Percentiles rank a stretch among this genome's conserved stretches.
phyloP scores from a whole-genome alignment of 2,113 vertebrate genomes.

The Addax nasomaculatus region DNA sequence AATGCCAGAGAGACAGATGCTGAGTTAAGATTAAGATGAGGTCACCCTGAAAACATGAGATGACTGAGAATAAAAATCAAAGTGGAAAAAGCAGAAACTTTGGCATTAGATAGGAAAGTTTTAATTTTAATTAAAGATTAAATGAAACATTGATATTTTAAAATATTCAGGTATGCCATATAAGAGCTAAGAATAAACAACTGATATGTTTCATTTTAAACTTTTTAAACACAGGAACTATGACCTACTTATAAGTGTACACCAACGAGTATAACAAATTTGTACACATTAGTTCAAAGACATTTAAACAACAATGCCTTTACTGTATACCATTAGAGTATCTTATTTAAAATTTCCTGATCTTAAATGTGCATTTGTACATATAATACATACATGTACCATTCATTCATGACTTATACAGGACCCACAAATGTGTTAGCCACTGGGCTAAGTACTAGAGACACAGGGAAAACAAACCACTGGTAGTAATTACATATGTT shows the following conservation, averaged over 20 bases:
- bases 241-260: not conserved
- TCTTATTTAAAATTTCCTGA: not conserved
- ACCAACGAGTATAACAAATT: not conserved
- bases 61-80: not conserved
- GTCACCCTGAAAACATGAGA: not conserved
- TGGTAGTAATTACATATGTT: not conserved
- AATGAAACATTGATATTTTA: not conserved
- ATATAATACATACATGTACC: not conserved
- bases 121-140: not conserved
- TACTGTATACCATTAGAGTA: not conserved
- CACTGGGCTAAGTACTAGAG: not conserved
- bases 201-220: not conserved
- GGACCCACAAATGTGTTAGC: not conserved
- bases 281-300: not conserved
- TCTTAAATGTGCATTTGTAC: not conserved
- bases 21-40: not conserved
- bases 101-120: not conserved
- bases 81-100: not conserved
- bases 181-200: not conserved
- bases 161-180: not conserved
- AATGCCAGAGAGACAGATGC: not conserved
- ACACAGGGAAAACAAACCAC: not conserved
- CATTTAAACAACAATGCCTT: not conserved
- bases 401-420: not conserved
- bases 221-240: not conserved